phyloP scores from a whole-genome alignment of 2,113 vertebrate genomes.

The Dicerorhinus sumatrensis region DNA sequence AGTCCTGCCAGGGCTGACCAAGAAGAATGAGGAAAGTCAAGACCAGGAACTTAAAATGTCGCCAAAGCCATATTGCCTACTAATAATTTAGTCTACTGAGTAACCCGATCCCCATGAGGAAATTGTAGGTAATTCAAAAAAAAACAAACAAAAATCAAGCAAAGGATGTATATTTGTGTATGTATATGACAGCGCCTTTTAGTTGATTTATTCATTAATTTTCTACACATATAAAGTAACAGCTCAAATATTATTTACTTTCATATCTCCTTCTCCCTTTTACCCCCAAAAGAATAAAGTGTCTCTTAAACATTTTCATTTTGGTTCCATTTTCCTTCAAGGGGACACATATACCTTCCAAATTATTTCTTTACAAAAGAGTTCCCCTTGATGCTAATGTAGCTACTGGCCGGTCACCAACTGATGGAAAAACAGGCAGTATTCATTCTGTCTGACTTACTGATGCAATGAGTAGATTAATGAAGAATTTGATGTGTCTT shows the following conservation, averaged over 20 bases:
- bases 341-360: conserved; percentile 19
- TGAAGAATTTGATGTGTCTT: not conserved
- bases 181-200: not conserved
- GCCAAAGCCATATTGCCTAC: not conserved
- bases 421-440: not conserved
- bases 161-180: not conserved
- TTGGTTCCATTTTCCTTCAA: not conserved
- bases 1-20: not conserved
- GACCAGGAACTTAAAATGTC: not conserved
- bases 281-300: not conserved
- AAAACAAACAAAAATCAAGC: not conserved
- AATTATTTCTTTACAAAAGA: conserved; percentile 36
- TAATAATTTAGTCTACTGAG: not conserved
- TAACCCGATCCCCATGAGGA: not conserved
- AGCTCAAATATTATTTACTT: not conserved
- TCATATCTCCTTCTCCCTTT: not conserved
- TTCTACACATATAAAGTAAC: not conserved
- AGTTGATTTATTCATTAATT: not conserved
- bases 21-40: not conserved
- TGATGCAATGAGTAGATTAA: not conserved
- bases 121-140: not conserved
- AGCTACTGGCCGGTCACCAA: not conserved
- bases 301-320: not conserved
- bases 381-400: not conserved
- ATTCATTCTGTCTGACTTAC: not conserved